These are phyloP conservation scores for Nyctibius bracteatus DNA, from an alignment of 2,113 vertebrate species.

Conservation along the genomic window DNA sequence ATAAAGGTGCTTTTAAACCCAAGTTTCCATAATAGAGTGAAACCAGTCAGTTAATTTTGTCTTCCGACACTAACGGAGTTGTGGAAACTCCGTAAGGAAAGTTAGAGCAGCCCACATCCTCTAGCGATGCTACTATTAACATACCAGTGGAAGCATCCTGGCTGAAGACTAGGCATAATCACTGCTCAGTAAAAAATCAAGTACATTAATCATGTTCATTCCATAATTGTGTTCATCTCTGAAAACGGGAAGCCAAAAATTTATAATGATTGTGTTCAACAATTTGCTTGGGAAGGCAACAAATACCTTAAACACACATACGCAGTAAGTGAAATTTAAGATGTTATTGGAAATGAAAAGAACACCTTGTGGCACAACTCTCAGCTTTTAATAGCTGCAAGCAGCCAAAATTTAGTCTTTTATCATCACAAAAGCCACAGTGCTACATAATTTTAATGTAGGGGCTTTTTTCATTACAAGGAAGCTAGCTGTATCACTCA, in stretches of 20 bases:
- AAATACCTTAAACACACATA: background rate
- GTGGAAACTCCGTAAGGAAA: background rate
- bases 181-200: background rate
- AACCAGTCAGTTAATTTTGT: background rate
- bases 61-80: background rate
- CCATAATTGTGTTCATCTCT: background rate
- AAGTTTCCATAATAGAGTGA: background rate
- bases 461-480: background rate
- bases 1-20: background rate
- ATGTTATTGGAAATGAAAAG: background rate
- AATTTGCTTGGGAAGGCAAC: background rate
- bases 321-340: background rate
- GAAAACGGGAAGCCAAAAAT: background rate
- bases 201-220: background rate
- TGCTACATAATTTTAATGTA: background rate
- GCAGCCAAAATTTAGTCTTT: background rate
- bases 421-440: background rate
- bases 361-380: background rate
- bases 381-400: background rate
- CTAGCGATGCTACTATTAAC: background rate
- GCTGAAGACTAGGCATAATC: background rate
- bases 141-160: background rate
- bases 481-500: background rate
- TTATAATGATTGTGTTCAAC: background rate
- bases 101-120: background rate